Percentiles rank a stretch among this genome's conserved stretches.
phyloP scores from a whole-genome alignment of 2,113 vertebrate species.

The Tapirus terrestris region DNA sequence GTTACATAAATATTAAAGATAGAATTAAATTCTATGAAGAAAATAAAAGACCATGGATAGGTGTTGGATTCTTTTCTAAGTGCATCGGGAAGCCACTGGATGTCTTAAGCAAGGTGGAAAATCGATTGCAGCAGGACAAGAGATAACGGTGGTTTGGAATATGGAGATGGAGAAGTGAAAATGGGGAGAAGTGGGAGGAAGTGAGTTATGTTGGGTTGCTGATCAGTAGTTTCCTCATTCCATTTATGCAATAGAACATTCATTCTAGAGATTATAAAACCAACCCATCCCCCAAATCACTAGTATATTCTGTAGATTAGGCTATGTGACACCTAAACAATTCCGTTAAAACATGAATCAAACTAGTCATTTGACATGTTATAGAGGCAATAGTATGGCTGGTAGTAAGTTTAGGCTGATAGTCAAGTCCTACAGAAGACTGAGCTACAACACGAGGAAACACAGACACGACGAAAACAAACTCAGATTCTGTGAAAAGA shows the following conservation, averaged over 20 bases:
- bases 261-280: slow-evolving; percentile 20
- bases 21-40: background rate
- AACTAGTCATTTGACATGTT: background rate
- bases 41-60: background rate
- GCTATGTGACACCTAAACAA: background rate
- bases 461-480: background rate
- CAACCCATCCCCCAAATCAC: background rate
- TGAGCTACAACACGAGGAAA: background rate
- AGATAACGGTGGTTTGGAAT: background rate
- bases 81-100: background rate
- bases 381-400: background rate
- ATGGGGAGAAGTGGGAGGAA: background rate
- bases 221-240: background rate
- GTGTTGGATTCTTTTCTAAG: background rate
- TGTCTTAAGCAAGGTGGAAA: background rate
- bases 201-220: background rate
- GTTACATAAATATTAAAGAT: background rate
- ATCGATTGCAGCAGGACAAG: background rate
- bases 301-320: background rate
- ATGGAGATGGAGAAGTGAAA: background rate
- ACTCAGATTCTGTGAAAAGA: slow-evolving; percentile 24
- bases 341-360: background rate
- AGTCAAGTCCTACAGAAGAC: background rate
- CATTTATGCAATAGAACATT: background rate
- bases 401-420: background rate